These are phyloP conservation scores for Parnassius mnemosyne DNA, from an alignment of 2,888 invertebrate genomes.

Conservation along the genomic window DNA sequence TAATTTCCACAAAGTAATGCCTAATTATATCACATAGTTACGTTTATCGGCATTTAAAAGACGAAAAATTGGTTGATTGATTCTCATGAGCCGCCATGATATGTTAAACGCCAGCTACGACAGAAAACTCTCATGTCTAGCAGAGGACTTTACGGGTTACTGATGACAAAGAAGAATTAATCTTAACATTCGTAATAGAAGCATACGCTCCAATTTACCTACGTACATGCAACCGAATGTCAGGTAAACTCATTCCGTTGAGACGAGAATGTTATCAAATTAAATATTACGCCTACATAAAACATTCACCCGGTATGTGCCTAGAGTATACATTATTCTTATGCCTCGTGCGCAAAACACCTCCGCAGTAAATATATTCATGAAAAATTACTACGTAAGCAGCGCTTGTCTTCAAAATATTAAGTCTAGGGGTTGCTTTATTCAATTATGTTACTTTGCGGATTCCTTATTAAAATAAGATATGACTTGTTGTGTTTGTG, in stretches of 20 bases:
- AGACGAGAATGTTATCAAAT: slow-evolving; percentile 18
- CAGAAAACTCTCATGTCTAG: too few species aligned
- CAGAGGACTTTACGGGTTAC: too few species aligned
- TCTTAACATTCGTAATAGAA: background rate
- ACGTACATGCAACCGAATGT: background rate
- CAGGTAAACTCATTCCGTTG: slow-evolving; percentile 12
- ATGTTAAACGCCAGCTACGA: too few species aligned
- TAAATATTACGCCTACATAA: slow-evolving; percentile 19
- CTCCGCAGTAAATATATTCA: slow-evolving; percentile 26
- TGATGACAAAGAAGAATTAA: too few species aligned
- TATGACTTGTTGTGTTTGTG: slow-evolving; percentile 1
- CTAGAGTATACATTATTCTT: slow-evolving; percentile 23
- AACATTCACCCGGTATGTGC: slow-evolving; percentile 21
- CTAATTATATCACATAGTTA: too few species aligned
- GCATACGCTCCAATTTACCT: background rate
- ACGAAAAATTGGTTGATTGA: too few species aligned
- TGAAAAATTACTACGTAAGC: slow-evolving; percentile 23
- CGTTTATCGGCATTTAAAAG: too few species aligned
- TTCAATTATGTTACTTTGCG: slow-evolving; percentile 24
- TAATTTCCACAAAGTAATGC: too few species aligned
- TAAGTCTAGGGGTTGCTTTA: slow-evolving; percentile 18
- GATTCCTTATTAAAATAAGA: slow-evolving; percentile 17
- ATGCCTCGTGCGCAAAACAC: slow-evolving; percentile 9
- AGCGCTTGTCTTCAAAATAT: slow-evolving; percentile 22
- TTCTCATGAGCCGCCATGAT: too few species aligned